A percentile compares a stretch with the other conserved stretches of the same genome.
phyloP scores from a whole-genome alignment of 2,888 invertebrate species.

The Oscheius sp. region DNA sequence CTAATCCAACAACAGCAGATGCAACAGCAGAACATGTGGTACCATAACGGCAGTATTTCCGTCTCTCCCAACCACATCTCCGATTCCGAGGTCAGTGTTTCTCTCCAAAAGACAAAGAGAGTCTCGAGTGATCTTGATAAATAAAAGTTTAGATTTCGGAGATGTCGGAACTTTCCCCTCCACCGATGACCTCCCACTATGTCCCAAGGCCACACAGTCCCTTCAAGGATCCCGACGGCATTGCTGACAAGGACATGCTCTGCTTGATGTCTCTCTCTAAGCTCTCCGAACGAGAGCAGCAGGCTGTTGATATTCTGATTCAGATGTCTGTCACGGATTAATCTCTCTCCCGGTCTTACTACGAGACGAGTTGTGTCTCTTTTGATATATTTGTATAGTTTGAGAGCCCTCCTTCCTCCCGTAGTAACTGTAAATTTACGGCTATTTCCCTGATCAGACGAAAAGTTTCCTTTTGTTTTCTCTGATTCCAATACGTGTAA shows the following conservation, averaged over 20 bases:
- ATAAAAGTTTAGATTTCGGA: slow-evolving; percentile 18
- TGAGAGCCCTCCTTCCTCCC: background rate
- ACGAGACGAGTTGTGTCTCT: background rate
- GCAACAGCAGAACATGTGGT: background rate
- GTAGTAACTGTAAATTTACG: too few species aligned
- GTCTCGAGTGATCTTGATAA: background rate
- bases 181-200: slow-evolving; percentile 4
- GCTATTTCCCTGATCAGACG: background rate
- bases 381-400: slow-evolving; percentile 3
- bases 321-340: slow-evolving; percentile 16
- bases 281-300: slow-evolving; percentile 22
- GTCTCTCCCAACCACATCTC: slow-evolving; percentile 19
- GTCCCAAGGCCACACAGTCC: slow-evolving; percentile 20
- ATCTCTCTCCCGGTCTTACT: background rate
- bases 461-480: background rate
- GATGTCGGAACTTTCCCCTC: slow-evolving; percentile 27
- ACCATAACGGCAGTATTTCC: slow-evolving; percentile 8
- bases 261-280: slow-evolving; percentile 19
- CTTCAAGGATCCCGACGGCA: slow-evolving; percentile 22
- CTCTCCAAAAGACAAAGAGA: background rate
- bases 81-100: slow-evolving; percentile 23
- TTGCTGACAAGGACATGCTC: slow-evolving; percentile 28
- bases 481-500: slow-evolving; percentile 25
- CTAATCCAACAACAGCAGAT: background rate
- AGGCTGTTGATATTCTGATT: slow-evolving; percentile 26